Conservation (phyloP, 2,797 vertebrate genomes). For the Cryptoblepharus egeriae region DNA sequence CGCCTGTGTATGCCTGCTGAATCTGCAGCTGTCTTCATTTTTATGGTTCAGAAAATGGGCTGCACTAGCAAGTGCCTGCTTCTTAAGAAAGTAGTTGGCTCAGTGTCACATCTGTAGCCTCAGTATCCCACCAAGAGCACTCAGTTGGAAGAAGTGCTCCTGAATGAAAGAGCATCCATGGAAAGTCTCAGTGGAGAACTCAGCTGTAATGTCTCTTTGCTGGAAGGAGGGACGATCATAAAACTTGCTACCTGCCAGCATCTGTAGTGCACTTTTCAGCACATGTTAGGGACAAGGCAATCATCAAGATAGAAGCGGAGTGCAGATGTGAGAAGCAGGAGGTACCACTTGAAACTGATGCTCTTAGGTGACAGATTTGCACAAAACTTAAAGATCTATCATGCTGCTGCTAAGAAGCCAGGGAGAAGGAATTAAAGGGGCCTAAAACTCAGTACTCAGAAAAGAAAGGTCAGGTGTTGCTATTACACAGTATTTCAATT, state of each 20-base stretch:
- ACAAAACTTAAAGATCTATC: neutral
- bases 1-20: neutral
- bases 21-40: neutral
- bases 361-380: neutral
- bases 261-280: neutral
- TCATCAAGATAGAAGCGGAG: neutral
- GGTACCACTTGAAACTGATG: neutral
- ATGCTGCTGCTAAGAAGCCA: neutral
- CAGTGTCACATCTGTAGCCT: neutral
- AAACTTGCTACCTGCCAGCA: neutral
- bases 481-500: neutral
- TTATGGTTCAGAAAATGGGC: neutral
- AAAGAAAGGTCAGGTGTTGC: conserved; percentile 26
- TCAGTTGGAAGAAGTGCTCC: neutral
- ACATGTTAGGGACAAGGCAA: neutral
- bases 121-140: neutral
- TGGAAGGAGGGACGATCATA: neutral
- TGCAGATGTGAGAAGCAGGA: neutral
- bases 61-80: neutral
- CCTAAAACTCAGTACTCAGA: conserved; percentile 41
- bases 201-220: neutral
- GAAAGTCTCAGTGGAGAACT: neutral
- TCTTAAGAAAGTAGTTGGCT: neutral
- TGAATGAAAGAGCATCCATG: neutral
- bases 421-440: neutral